A percentile compares a stretch with the other conserved stretches of the same genome.
These are phyloP conservation scores for Cremastinae sp. DNA, from an alignment of 2,888 invertebrate genomes.

Conservation along the genomic window DNA sequence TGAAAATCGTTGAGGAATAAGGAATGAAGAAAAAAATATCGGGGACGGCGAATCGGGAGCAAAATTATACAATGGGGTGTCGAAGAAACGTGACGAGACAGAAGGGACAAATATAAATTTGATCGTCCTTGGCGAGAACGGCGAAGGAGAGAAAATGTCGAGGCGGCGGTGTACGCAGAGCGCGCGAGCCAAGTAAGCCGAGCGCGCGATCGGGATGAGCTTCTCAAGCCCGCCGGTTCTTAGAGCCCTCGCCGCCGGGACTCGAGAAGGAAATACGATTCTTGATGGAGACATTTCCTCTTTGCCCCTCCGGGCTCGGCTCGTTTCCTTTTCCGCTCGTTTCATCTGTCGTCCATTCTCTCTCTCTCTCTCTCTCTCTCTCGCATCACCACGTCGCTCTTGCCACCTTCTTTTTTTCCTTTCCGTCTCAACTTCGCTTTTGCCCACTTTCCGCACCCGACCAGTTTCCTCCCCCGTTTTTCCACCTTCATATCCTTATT, in stretches of 20 bases:
- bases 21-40: background rate
- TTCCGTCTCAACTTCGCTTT: constrained; percentile 6
- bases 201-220: constrained; percentile 56
- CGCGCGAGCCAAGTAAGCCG: too few species aligned
- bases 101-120: constrained; percentile 55
- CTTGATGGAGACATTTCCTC: constrained; percentile 71
- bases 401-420: constrained; percentile 6
- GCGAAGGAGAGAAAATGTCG: constrained; percentile 8
- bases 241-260: constrained; percentile 22
- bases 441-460: constrained; percentile 13
- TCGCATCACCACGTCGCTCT: background rate
- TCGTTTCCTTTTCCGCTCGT: constrained; percentile 57
- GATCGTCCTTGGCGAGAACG: constrained; percentile 44
- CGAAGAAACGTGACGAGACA: constrained; percentile 25
- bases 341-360: constrained; percentile 21
- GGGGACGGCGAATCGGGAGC: background rate
- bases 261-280: constrained; percentile 70
- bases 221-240: constrained; percentile 57
- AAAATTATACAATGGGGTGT: background rate
- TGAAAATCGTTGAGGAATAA: background rate
- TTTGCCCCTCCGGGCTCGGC: constrained; percentile 54
- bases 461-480: constrained; percentile 34
- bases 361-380: constrained; percentile 11
- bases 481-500: constrained; percentile 30
- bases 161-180: constrained; percentile 57